Percentiles rank a stretch among this genome's conserved stretches.
Evolutionary conservation across 2,888 invertebrate species (phyloP).

Genomic region (Acronicta leporina): DNA sequence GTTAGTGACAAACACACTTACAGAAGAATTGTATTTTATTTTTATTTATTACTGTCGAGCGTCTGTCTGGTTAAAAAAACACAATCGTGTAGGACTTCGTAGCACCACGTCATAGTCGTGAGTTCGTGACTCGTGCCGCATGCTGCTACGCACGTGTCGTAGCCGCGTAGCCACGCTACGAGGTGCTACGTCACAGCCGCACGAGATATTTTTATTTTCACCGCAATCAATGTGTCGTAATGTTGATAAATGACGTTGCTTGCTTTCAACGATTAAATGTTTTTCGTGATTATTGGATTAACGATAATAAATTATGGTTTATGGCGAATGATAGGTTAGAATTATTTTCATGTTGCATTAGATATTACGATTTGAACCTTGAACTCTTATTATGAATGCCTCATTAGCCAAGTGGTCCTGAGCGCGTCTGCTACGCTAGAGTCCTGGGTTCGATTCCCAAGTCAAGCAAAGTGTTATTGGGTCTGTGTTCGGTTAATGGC

Average conservation of each 20-base stretch:
- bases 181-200: slow-evolving; percentile 45
- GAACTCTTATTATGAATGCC: background rate
- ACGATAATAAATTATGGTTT: background rate
- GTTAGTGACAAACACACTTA: no score
- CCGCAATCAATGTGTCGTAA: slow-evolving; percentile 13
- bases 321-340: slow-evolving; percentile 1
- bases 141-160: slow-evolving; percentile 26
- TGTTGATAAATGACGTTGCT: background rate
- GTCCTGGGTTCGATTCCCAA: no score
- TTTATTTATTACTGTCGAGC: no score
- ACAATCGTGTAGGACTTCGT: background rate
- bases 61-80: background rate
- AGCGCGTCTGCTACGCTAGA: no score
- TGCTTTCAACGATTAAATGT: background rate
- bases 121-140: no score
- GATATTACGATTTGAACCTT: background rate
- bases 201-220: slow-evolving; percentile 5
- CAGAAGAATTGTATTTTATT: no score
- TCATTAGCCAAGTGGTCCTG: no score
- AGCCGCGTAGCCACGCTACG: slow-evolving; percentile 51
- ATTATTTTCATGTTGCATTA: background rate
- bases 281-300: background rate
- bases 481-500: no score
- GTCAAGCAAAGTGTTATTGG: no score
- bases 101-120: slow-evolving; percentile 8